phyloP scores from a whole-genome alignment of 2,888 invertebrate species.

The Rhingia rostrata region DNA sequence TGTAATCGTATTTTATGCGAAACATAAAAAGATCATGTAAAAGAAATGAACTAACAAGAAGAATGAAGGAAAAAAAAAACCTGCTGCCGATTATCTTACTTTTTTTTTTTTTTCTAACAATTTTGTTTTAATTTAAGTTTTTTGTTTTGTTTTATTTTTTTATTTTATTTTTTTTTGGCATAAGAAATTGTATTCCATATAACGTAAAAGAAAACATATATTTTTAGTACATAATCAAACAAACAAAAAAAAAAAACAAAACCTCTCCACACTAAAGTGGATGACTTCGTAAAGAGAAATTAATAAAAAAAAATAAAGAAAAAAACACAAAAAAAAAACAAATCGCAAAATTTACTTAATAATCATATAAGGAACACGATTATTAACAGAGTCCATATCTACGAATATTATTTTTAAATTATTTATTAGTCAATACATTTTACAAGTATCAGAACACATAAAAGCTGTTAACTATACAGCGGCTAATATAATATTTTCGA shows the following conservation, averaged over 20 bases:
- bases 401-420: slow-evolving; percentile 72
- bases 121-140: slow-evolving; percentile 44
- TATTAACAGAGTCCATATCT: slow-evolving; percentile 33
- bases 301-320: slow-evolving; percentile 15
- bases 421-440: slow-evolving; percentile 70
- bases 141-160: slow-evolving; percentile 43
- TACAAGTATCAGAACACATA: slow-evolving; percentile 42
- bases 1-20: too few relatives aligned
- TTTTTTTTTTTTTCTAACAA: slow-evolving; percentile 25
- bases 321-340: slow-evolving; percentile 4
- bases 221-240: slow-evolving; percentile 68
- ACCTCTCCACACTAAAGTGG: slow-evolving; percentile 43
- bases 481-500: slow-evolving; percentile 37
- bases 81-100: not conserved
- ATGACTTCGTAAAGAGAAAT: slow-evolving; percentile 10
- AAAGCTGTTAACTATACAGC: slow-evolving; percentile 36
- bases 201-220: slow-evolving; percentile 61
- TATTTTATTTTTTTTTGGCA: slow-evolving; percentile 44
- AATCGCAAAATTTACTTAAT: slow-evolving; percentile 51
- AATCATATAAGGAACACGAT: slow-evolving; percentile 17
- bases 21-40: too few relatives aligned
- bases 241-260: slow-evolving; percentile 19
- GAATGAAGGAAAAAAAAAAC: too few relatives aligned
- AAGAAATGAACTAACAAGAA: too few relatives aligned
- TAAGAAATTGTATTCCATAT: slow-evolving; percentile 65